Percentiles rank a stretch among this genome's conserved stretches.
phyloP scores from a whole-genome alignment of 2,113 vertebrate species.

The Gambusia affinis region DNA sequence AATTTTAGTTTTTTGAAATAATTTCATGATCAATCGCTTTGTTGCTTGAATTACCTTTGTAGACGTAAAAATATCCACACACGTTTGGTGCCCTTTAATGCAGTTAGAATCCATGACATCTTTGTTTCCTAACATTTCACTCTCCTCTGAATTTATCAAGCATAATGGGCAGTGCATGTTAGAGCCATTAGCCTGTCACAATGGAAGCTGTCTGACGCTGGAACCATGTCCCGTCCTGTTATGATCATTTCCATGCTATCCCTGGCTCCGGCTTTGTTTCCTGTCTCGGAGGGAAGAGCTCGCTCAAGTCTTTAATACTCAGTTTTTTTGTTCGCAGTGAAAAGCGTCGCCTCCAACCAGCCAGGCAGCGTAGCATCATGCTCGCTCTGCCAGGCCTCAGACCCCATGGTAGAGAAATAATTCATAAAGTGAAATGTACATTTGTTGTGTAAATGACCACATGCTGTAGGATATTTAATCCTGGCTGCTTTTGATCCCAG shows the following conservation, averaged over 20 bases:
- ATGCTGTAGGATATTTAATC: constrained; percentile 80
- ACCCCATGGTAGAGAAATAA: constrained; percentile 57
- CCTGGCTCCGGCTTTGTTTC: constrained; percentile 57
- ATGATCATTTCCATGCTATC: constrained; percentile 67
- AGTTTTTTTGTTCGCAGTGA: constrained; percentile 57
- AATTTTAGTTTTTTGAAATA: background rate
- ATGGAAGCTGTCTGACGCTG: constrained; percentile 52
- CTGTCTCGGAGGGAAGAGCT: constrained; percentile 59
- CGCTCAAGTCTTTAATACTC: constrained; percentile 56
- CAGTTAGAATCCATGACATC: constrained; percentile 15
- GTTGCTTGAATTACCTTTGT: background rate
- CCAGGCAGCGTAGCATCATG: constrained; percentile 27
- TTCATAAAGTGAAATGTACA: constrained; percentile 73
- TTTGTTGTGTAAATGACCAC: constrained; percentile 84
- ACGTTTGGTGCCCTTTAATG: constrained; percentile 20
- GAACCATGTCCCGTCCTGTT: constrained; percentile 52
- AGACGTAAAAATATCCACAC: constrained; percentile 1
- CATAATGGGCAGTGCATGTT: constrained; percentile 61
- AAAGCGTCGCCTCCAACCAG: constrained; percentile 46
- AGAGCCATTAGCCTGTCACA: constrained; percentile 63
- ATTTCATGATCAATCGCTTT: background rate
- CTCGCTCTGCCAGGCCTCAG: constrained; percentile 43
- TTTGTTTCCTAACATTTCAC: constrained; percentile 29
- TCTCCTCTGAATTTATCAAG: constrained; percentile 26
- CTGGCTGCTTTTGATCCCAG: constrained; percentile 73